Conservation (phyloP, 2,113 vertebrate genomes). For the Alethe diademata region DNA sequence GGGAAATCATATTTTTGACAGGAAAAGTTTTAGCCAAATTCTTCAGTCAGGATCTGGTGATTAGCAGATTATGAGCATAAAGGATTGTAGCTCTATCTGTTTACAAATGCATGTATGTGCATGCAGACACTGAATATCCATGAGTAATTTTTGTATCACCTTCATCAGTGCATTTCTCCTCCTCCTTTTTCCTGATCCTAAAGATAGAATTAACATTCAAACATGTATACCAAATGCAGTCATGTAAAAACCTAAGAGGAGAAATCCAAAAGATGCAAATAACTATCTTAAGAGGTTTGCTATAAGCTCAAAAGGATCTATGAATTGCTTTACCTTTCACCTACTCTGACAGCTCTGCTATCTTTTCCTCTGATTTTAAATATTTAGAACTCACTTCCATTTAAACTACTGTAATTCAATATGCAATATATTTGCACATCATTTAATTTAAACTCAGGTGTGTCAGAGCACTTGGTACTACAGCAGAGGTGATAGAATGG, state of each 20-base stretch:
- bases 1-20: neutral
- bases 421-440: neutral
- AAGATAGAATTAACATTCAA: neutral
- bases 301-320: neutral
- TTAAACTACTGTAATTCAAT: neutral
- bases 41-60: neutral
- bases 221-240: neutral
- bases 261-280: neutral
- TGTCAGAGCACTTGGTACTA: neutral
- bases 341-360: neutral
- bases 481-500: neutral
- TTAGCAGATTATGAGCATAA: neutral
- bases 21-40: neutral
- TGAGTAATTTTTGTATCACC: neutral
- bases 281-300: neutral
- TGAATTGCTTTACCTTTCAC: neutral
- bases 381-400: neutral
- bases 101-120: neutral
- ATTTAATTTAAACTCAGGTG: neutral
- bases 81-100: neutral
- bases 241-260: neutral
- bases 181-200: neutral
- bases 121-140: neutral
- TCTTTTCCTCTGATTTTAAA: neutral
- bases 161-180: neutral